phyloP scores from a whole-genome alignment of 2,113 vertebrate genomes.

The Vulpes ferrilata region DNA sequence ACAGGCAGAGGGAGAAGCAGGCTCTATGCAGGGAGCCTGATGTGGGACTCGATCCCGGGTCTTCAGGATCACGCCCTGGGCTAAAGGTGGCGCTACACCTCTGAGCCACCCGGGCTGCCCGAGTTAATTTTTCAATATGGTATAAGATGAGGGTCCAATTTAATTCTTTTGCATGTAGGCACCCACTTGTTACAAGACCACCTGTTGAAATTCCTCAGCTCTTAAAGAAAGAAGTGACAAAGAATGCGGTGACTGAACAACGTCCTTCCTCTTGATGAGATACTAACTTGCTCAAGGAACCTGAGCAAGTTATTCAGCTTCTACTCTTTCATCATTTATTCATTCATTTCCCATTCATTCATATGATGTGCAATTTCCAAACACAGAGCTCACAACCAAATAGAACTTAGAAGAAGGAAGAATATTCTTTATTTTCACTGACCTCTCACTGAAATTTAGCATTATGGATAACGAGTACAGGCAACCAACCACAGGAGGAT shows the following conservation, averaged over 20 bases:
- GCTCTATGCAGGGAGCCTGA: no score
- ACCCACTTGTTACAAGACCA: neutral
- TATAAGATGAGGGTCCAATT: neutral
- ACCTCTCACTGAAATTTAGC: slow-evolving; percentile 31
- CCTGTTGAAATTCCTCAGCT: slow-evolving; percentile 9
- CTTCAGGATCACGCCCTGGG: no score
- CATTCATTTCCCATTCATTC: neutral
- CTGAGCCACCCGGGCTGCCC: no score
- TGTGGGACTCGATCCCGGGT: no score
- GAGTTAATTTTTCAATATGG: neutral
- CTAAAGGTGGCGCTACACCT: no score
- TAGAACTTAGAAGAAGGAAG: neutral
- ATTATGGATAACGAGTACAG: neutral
- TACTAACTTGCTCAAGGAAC: neutral
- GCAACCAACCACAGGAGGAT: neutral
- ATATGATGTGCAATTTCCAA: neutral
- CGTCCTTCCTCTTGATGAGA: neutral
- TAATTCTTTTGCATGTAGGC: neutral
- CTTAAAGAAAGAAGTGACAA: slow-evolving; percentile 40
- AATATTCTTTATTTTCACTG: neutral
- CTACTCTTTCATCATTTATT: neutral
- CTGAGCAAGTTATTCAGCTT: neutral
- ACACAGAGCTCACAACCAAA: neutral
- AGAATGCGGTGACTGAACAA: neutral
- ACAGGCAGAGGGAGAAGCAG: no score